A percentile compares a stretch with the other conserved stretches of the same genome.
phyloP scores from a whole-genome alignment of 1,140 invertebrate species.

The Musca domestica region DNA sequence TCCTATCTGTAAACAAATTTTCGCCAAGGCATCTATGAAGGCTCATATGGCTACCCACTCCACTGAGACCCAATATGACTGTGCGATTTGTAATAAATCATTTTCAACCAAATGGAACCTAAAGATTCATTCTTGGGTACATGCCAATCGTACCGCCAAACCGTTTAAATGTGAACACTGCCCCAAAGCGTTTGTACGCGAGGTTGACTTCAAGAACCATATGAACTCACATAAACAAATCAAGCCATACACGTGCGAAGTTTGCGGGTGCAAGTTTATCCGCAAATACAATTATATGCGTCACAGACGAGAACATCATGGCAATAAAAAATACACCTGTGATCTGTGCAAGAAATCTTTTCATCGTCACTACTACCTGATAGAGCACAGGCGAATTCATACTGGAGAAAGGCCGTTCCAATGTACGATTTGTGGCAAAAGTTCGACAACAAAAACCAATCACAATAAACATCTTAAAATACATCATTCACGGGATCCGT shows the following conservation, averaged over 20 bases:
- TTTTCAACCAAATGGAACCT: conserved; percentile 89
- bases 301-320: conserved; percentile 87
- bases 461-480: conserved; percentile 86
- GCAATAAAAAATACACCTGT: conserved; percentile 84
- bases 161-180: conserved; percentile 83
- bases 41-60: conserved; percentile 72
- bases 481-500: conserved; percentile 80
- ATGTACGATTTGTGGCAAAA: conserved; percentile 84
- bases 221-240: conserved; percentile 80
- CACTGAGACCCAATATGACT: conserved; percentile 71
- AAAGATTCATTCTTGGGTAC: conserved; percentile 85
- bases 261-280: conserved; percentile 91
- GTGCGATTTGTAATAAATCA: conserved; percentile 78
- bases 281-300: conserved; percentile 88
- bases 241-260: conserved; percentile 84
- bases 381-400: conserved; percentile 82
- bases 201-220: conserved; percentile 77
- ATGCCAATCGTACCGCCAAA: conserved; percentile 75
- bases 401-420: conserved; percentile 76
- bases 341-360: conserved; percentile 84
- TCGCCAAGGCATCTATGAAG: conserved; percentile 74
- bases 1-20: conserved; percentile 76
- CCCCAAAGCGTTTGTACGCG: conserved; percentile 76
- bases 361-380: conserved; percentile 82
- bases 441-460: conserved; percentile 82